A percentile compares a stretch with the other conserved stretches of the same genome.
These are phyloP conservation scores for Acronicta alni DNA, from an alignment of 2,888 invertebrate species.

Conservation along the genomic window DNA sequence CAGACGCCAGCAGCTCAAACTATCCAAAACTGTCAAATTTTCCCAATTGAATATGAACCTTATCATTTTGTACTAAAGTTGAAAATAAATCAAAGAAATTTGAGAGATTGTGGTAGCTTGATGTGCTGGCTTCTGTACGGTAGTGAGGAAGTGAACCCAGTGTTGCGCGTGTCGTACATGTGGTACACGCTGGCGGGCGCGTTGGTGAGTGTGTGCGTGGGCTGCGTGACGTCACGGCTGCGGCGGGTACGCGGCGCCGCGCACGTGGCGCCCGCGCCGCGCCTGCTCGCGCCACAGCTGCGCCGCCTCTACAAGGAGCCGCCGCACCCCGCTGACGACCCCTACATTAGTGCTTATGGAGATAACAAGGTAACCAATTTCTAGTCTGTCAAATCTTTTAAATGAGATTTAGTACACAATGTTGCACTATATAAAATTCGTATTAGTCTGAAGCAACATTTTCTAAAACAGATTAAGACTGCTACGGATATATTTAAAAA, in stretches of 20 bases:
- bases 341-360: conserved; percentile 80
- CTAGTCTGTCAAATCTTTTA: too few relatives aligned
- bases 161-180: conserved; percentile 93
- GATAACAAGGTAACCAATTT: conserved; percentile 80
- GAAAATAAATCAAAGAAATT: too few relatives aligned
- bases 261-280: conserved; percentile 77
- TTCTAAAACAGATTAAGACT: too few relatives aligned
- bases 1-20: too few relatives aligned
- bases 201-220: conserved; percentile 74
- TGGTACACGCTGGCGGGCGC: conserved; percentile 91
- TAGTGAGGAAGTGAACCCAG: conserved; percentile 88
- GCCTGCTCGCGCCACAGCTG: conserved; percentile 92
- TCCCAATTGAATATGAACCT: too few relatives aligned
- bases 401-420: too few relatives aligned
- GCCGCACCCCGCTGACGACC: conserved; percentile 81
- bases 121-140: not conserved
- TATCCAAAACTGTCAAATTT: too few relatives aligned
- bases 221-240: conserved; percentile 71
- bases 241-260: conserved; percentile 71
- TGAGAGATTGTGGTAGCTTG: too few relatives aligned
- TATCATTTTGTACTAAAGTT: too few relatives aligned
- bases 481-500: too few relatives aligned
- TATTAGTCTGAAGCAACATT: too few relatives aligned
- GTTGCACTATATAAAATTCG: too few relatives aligned
- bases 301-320: conserved; percentile 88